These are phyloP conservation scores for Pyxicephalus adspersus DNA, from an alignment of 2,113 vertebrate species.

Conservation along the genomic window DNA sequence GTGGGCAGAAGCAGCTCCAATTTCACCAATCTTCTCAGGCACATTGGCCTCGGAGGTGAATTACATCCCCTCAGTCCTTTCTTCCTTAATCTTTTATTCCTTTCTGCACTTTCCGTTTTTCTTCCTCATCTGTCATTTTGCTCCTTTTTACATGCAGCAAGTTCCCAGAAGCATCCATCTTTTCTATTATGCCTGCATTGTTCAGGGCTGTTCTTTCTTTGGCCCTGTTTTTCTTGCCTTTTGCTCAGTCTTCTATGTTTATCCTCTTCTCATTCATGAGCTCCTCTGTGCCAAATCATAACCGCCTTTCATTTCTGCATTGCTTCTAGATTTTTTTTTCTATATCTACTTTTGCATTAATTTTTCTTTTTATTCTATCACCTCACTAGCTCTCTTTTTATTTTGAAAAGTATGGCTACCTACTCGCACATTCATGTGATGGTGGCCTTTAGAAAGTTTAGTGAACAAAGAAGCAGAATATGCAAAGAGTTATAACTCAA, in stretches of 20 bases:
- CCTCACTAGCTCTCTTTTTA: neutral
- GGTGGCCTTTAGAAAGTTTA: too few relatives aligned
- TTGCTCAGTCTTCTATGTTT: slow-evolving; percentile 1
- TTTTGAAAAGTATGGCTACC: too few relatives aligned
- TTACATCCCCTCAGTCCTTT: neutral
- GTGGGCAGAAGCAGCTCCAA: neutral
- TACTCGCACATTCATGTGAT: too few relatives aligned
- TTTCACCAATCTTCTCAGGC: neutral
- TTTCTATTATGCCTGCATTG: neutral
- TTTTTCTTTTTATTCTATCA: slow-evolving; percentile 7
- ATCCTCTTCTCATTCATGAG: slow-evolving; percentile 16
- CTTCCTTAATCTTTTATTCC: neutral
- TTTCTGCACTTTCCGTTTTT: neutral
- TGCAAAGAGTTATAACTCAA: too few relatives aligned
- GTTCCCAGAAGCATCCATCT: slow-evolving; percentile 7
- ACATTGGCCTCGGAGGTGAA: neutral
- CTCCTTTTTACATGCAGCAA: slow-evolving; percentile 10
- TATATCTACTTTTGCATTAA: neutral
- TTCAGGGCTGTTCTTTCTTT: neutral
- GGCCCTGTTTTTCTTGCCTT: neutral
- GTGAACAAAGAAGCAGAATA: too few relatives aligned
- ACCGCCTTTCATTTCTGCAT: slow-evolving; percentile 2
- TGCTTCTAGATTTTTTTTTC: neutral
- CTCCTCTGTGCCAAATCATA: slow-evolving; percentile 22
- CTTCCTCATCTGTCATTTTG: neutral